Conservation (phyloP, 1,140 invertebrate species). For the Phenacoccus solenopsis region DNA sequence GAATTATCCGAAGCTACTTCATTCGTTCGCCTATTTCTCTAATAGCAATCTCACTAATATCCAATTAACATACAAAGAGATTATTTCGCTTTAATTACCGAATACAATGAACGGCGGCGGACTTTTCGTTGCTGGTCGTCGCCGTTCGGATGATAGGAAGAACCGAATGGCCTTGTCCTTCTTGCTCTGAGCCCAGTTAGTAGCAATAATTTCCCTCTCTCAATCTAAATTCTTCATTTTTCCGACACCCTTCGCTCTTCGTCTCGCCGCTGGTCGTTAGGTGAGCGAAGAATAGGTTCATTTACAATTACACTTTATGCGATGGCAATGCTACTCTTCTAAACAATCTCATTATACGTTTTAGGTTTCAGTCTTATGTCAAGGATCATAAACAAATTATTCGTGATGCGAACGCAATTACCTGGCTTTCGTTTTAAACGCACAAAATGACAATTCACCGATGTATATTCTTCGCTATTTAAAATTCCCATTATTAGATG, state of each 20-base stretch:
- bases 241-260: neutral
- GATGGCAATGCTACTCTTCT: constrained; percentile 5
- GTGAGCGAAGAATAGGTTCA: neutral
- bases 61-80: constrained; percentile 15
- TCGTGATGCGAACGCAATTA: constrained; percentile 17
- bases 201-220: constrained; percentile 6
- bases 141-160: neutral
- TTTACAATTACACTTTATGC: constrained; percentile 9
- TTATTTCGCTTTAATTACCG: constrained; percentile 8
- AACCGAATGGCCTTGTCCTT: constrained; percentile 9
- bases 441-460: constrained; percentile 6
- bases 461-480: neutral
- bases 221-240: neutral
- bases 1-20: neutral
- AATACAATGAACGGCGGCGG: neutral
- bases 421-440: neutral
- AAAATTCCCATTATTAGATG: constrained; percentile 2
- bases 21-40: too few relatives aligned
- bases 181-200: constrained; percentile 4
- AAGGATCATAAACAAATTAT: constrained; percentile 16
- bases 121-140: constrained; percentile 4
- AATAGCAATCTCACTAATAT: neutral
- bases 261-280: neutral
- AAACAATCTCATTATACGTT: constrained; percentile 14
- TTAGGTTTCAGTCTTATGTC: constrained; percentile 12